These are phyloP conservation scores for Atlantisia rogersi DNA, from an alignment of 2,113 vertebrate species.

Conservation along the genomic window DNA sequence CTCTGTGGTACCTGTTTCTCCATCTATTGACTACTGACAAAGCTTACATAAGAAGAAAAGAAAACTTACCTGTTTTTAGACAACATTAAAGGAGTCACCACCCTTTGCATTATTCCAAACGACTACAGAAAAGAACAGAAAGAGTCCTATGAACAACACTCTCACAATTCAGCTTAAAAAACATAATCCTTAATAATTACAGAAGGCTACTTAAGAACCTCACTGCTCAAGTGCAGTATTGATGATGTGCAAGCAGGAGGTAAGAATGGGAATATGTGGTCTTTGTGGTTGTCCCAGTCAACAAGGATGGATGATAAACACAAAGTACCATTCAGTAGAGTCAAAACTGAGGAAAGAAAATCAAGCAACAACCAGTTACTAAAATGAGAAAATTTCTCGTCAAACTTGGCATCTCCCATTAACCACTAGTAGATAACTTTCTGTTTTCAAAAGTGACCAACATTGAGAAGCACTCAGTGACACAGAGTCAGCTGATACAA, in stretches of 20 bases:
- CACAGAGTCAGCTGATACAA: background rate
- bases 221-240: background rate
- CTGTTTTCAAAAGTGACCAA: background rate
- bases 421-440: background rate
- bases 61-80: background rate
- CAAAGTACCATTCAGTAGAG: background rate
- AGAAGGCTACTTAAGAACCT: background rate
- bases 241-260: background rate
- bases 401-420: background rate
- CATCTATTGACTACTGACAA: background rate
- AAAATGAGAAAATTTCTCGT: background rate
- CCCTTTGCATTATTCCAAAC: background rate
- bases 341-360: background rate
- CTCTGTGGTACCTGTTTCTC: background rate
- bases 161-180: background rate
- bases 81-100: background rate
- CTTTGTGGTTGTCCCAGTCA: background rate
- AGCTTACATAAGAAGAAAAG: background rate
- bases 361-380: background rate
- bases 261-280: background rate
- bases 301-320: background rate
- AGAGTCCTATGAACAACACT: accelerated
- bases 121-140: background rate
- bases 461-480: background rate
- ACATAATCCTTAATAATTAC: background rate